Evolutionary conservation across 2,888 invertebrate genomes (phyloP).

Genomic region (Bombyx huttoni): DNA sequence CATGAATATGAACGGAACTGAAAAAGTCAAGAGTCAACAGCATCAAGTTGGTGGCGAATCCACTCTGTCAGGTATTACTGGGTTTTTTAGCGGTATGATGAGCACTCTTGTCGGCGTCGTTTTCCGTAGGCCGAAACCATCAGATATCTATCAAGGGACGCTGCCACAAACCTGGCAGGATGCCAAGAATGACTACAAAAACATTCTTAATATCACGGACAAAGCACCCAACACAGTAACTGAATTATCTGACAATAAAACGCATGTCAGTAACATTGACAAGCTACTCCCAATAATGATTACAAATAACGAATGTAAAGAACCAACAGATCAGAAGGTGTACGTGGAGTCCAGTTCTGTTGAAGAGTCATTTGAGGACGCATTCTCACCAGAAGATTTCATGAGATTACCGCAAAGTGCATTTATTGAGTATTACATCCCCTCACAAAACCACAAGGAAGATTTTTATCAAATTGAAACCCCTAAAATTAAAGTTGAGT

Average conservation of each 20-base stretch:
- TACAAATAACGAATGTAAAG: background rate
- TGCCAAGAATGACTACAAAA: conserved; percentile 47
- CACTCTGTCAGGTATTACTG: conserved; percentile 36
- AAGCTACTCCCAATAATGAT: conserved; percentile 23
- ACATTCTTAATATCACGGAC: conserved; percentile 28
- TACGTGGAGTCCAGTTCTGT: conserved; percentile 39
- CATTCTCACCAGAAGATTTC: conserved; percentile 44
- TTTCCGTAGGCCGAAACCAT: conserved; percentile 35
- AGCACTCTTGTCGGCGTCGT: conserved; percentile 40
- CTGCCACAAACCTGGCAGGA: conserved; percentile 33
- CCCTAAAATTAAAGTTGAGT: conserved; percentile 30
- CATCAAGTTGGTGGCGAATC: conserved; percentile 13
- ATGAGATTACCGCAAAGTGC: conserved; percentile 27
- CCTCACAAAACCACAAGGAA: conserved; percentile 24
- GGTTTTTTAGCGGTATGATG: conserved; percentile 45
- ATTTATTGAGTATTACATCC: conserved; percentile 30
- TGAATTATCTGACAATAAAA: conserved; percentile 37
- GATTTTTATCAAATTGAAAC: conserved; percentile 25
- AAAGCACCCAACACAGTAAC: conserved; percentile 19
- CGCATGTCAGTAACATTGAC: conserved; percentile 42
- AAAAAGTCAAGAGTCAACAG: conserved; percentile 4
- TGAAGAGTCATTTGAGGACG: conserved; percentile 50
- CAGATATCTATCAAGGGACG: conserved; percentile 32
- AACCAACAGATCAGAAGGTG: conserved; percentile 13
- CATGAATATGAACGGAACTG: conserved; percentile 8